Evolutionary conservation across 2,797 vertebrate genomes (phyloP).

Genomic region (Rhynchotus rufescens): DNA sequence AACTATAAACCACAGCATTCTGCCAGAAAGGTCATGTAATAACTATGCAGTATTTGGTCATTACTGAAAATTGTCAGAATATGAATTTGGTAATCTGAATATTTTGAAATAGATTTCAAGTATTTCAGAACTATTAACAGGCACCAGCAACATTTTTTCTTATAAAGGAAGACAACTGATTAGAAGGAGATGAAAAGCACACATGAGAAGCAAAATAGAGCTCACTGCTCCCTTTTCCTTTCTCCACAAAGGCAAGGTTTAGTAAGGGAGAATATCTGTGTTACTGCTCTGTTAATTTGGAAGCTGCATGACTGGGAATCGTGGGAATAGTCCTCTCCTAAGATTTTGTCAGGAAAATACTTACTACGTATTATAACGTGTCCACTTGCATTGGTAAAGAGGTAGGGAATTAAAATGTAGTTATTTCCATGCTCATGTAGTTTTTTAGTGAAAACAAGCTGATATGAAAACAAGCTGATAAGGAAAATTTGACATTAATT

Average conservation of each 20-base stretch:
- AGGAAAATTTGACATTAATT: slow-evolving; percentile 7
- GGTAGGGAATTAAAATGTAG: background rate
- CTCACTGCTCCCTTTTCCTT: background rate
- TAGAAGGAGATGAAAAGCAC: background rate
- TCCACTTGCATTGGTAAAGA: background rate
- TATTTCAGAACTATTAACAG: background rate
- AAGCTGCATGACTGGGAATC: background rate
- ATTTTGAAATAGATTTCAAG: background rate
- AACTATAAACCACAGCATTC: background rate
- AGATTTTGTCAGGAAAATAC: background rate
- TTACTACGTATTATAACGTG: background rate
- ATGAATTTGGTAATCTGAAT: background rate
- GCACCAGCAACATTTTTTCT: background rate
- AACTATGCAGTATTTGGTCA: background rate
- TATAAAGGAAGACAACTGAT: background rate
- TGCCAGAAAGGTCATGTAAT: background rate
- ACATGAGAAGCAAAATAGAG: background rate
- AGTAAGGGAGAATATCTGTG: background rate
- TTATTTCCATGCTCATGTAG: background rate
- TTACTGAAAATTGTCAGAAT: background rate
- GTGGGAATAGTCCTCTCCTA: background rate
- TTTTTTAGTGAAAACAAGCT: background rate
- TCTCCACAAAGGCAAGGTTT: background rate
- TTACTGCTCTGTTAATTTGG: background rate
- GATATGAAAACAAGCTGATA: slow-evolving; percentile 27